Percentiles rank a stretch among this genome's conserved stretches.
These are phyloP conservation scores for Danio rerio DNA, from an alignment of 2,113 vertebrate genomes.

Conservation along the genomic window DNA sequence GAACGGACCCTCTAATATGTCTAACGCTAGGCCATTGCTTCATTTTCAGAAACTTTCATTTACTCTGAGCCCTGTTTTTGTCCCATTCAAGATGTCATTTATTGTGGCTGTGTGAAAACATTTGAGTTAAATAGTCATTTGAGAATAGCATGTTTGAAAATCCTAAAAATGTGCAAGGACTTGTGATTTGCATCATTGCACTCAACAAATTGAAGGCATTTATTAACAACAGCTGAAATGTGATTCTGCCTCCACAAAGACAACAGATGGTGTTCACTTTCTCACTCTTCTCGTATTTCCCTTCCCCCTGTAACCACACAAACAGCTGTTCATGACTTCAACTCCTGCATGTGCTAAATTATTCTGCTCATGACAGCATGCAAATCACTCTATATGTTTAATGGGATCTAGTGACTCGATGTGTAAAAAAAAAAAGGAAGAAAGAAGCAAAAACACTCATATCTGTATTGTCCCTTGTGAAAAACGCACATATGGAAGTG, in stretches of 20 bases:
- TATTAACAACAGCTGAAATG: constrained; percentile 27
- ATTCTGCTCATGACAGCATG: neutral
- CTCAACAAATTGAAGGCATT: neutral
- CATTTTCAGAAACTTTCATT: neutral
- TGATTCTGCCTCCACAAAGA: neutral
- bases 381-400: neutral
- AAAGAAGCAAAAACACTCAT: neutral
- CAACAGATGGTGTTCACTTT: constrained; percentile 44
- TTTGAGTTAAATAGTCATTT: neutral
- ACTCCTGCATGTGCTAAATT: constrained; percentile 15
- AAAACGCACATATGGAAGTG: neutral
- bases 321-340: constrained; percentile 26
- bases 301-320: neutral
- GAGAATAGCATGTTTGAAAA: neutral
- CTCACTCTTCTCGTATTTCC: constrained; percentile 11
- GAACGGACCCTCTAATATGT: too few relatives aligned
- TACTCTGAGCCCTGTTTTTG: neutral
- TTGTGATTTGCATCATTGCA: neutral
- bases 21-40: neutral
- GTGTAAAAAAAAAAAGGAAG: neutral
- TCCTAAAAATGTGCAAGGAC: neutral
- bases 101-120: neutral
- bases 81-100: neutral
- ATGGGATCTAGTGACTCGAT: neutral
- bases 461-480: neutral